phyloP scores from a whole-genome alignment of 2,888 invertebrate genomes.

The Tenthredo amoena region DNA sequence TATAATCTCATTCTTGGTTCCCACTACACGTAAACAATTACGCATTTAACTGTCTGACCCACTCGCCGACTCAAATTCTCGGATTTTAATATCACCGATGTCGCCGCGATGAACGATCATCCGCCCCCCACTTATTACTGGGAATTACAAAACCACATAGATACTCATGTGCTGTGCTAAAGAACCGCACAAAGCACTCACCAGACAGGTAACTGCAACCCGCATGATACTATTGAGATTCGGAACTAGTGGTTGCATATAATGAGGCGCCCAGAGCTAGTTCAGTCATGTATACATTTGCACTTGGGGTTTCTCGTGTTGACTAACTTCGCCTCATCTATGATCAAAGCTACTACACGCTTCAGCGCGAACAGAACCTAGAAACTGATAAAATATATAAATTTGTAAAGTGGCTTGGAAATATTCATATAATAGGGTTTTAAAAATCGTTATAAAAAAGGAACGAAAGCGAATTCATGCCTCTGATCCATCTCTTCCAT shows the following conservation, averaged over 20 bases:
- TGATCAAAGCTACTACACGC: background rate
- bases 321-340: background rate
- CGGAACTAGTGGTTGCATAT: background rate
- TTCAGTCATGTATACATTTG: background rate
- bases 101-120: conserved; percentile 17
- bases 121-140: background rate
- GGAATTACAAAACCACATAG: background rate
- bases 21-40: conserved; percentile 4
- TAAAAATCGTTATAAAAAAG: background rate
- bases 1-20: conserved; percentile 15
- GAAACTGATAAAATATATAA: background rate
- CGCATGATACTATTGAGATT: background rate
- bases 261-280: background rate
- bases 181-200: background rate
- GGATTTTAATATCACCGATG: background rate
- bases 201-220: background rate
- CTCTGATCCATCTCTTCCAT: background rate
- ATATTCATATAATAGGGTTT: background rate
- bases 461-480: background rate
- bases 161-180: background rate
- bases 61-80: background rate
- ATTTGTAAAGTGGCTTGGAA: background rate
- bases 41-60: conserved; percentile 3
- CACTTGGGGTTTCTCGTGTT: background rate
- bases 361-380: background rate